phyloP scores from a whole-genome alignment of 2,797 vertebrate species.

The Pangasius krempfi region DNA sequence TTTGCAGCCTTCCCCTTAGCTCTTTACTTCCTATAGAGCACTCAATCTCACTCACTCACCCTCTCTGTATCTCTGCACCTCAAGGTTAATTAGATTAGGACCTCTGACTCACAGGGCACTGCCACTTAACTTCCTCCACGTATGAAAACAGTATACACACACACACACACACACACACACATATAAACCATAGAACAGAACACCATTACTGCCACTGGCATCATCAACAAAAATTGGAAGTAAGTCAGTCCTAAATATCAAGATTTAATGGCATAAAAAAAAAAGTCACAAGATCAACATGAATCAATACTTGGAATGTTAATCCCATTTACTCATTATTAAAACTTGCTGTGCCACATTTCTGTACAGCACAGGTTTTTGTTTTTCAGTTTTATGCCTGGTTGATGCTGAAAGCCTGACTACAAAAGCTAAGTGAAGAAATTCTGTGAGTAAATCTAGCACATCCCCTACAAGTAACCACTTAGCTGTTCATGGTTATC shows the following conservation, averaged over 20 bases:
- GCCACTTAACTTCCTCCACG: slow-evolving; percentile 49
- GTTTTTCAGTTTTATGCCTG: not conserved
- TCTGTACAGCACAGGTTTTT: not conserved
- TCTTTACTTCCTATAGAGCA: not conserved
- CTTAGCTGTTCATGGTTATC: not conserved
- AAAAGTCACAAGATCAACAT: not conserved
- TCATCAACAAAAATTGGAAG: not conserved
- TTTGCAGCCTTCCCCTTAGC: not conserved
- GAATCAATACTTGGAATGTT: not conserved
- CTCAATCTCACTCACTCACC: not conserved
- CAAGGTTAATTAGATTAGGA: slow-evolving; percentile 69
- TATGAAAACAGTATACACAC: not conserved
- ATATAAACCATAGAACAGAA: not conserved
- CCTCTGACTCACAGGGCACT: slow-evolving; percentile 51
- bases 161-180: not conserved
- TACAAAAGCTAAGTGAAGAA: not conserved
- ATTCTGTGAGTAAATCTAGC: too few relatives aligned
- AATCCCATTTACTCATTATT: not conserved
- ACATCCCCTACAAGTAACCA: not conserved
- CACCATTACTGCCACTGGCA: not conserved
- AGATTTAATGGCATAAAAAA: not conserved
- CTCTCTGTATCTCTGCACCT: slow-evolving; percentile 47
- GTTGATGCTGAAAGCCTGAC: not conserved
- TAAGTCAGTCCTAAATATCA: not conserved
- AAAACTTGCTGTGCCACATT: not conserved